phyloP scores from a whole-genome alignment of 2,888 invertebrate species.

The Homarus gammarus region DNA sequence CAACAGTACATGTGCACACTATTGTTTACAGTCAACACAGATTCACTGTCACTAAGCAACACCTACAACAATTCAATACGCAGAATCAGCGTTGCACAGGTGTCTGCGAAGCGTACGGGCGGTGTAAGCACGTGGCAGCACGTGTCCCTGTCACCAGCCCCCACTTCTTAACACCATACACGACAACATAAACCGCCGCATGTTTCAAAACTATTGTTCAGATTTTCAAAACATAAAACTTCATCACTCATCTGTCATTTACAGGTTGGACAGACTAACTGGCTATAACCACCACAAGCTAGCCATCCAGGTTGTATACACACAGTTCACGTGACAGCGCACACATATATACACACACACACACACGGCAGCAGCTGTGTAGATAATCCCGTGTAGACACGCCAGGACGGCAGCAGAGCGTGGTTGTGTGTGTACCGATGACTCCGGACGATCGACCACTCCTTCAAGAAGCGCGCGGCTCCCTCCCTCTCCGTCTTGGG shows the following conservation, averaged over 20 bases:
- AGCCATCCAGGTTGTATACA: background rate
- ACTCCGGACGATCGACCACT: constrained; percentile 68
- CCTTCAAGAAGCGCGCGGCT: constrained; percentile 69
- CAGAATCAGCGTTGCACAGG: background rate
- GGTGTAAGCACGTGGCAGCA: constrained; percentile 48
- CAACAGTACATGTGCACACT: too few species aligned
- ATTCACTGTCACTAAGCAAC: background rate
- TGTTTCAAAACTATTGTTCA: background rate
- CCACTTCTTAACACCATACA: constrained; percentile 12
- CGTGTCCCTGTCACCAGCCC: constrained; percentile 17
- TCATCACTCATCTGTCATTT: background rate
- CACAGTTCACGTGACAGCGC: constrained; percentile 34
- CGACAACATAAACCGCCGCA: background rate
- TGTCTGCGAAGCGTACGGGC: constrained; percentile 44
- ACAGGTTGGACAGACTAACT: background rate
- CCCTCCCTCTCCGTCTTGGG: constrained; percentile 58
- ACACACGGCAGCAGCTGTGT: background rate
- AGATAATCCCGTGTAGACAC: background rate
- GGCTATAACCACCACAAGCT: background rate
- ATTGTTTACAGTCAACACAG: background rate
- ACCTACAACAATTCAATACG: background rate
- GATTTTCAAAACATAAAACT: background rate
- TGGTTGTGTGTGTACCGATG: constrained; percentile 62
- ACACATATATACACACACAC: constrained; percentile 5
- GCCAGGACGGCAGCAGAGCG: constrained; percentile 18